A percentile compares a stretch with the other conserved stretches of the same genome.
Evolutionary conservation across 30 jellyfish, hydroid and myxozoan genomes (phyloP).

Genomic region (Aurelia sp.): DNA sequence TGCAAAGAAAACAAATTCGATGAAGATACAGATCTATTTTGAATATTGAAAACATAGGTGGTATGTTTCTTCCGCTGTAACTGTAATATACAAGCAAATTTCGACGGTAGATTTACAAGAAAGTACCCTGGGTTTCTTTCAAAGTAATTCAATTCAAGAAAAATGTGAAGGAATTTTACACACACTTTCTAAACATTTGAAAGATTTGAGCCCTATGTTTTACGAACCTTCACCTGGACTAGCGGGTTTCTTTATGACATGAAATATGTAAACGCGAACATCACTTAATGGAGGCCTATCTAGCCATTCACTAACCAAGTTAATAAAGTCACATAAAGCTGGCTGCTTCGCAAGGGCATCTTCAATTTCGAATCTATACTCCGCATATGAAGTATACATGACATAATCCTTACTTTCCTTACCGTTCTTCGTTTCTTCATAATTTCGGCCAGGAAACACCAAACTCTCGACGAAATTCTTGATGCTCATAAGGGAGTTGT

Average conservation of each 20-base stretch:
- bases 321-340: slow-evolving; percentile 66
- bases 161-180: no score
- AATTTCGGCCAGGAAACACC: slow-evolving; percentile 82
- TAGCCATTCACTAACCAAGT: slow-evolving; percentile 91
- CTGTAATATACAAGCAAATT: no score
- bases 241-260: slow-evolving; percentile 67
- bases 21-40: no score
- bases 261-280: slow-evolving; percentile 86
- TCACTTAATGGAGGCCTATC: slow-evolving; percentile 98
- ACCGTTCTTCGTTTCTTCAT: slow-evolving; percentile 57
- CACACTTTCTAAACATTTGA: no score
- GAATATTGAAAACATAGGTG: no score
- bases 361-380: slow-evolving; percentile 88
- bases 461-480: slow-evolving; percentile 88
- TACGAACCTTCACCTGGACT: no score
- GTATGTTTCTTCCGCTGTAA: no score
- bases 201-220: no score
- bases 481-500: slow-evolving; percentile 86
- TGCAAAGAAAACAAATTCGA: no score
- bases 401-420: slow-evolving; percentile 78
- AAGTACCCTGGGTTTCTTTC: no score
- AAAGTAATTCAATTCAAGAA: no score
- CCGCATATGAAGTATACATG: slow-evolving; percentile 89
- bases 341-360: slow-evolving; percentile 70
- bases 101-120: no score